Evolutionary conservation across 2,888 invertebrate genomes (phyloP), one percentile per base, ranked within the genome.

Genomic region (Chloromyia formosa): DNA sequence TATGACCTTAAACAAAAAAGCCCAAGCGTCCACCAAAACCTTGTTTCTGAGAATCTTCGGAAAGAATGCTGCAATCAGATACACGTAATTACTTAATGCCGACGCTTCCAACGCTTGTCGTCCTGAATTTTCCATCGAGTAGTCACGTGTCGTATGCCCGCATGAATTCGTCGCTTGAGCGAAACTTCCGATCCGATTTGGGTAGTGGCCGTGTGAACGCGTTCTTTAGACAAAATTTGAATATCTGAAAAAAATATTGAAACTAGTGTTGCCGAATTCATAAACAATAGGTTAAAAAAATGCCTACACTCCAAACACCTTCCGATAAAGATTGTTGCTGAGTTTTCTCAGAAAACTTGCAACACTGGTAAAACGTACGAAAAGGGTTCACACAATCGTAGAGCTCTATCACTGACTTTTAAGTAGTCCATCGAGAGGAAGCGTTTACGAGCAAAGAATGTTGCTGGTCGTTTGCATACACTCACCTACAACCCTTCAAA

Each of bases 21-120:
- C 71, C 35, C 56, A 66, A 66, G 27, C 27, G 27, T 35, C 27
- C 49, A 66, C 14, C 49, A 1, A 22, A 62, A 66, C 45, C n/a
- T 16, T 45, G 4, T 60, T 27, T 23, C 20, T 53, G 40, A 14
- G 66, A 68, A 53, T 72, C 75, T 75, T 75, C 77, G 77, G 77
- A 78, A 78, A 77, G n/a, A 79, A 77, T 79, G 78, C 78, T 79
- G 79, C 79, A 79, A 79, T 79, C 79, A 79, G 78, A 78, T 79
- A 77, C 78, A 77, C 76, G 79, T 79, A 79, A 79, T 79, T 78
- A 78, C 76, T 73, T 64, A 73, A 62, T 73, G 61, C 73, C 61
- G 35, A 49, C 73, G 73, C 73, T 73, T 71, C 61, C 23, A 73
- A 27, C 73, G 61, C 61, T 61, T 53, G 73, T 49, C 60, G 16